Percentiles rank a stretch among this genome's conserved stretches.
phyloP scores from a whole-genome alignment of 2,888 invertebrate genomes.

The Punctoribates punctum region DNA sequence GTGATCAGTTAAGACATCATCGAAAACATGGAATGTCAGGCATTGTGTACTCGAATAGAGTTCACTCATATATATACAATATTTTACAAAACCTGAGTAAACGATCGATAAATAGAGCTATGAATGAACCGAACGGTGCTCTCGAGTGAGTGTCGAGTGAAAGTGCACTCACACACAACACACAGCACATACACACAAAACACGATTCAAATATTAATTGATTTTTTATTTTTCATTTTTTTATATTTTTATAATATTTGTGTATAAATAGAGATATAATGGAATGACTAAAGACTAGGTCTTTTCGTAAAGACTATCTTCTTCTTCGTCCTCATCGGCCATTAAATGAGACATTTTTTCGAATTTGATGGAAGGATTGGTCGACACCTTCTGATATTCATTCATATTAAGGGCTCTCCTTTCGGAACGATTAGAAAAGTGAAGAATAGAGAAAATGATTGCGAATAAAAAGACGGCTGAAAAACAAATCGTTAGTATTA shows the following conservation, averaged over 20 bases:
- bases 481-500: slow-evolving; percentile 43
- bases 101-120: slow-evolving; percentile 12
- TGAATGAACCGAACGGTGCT: slow-evolving; percentile 30
- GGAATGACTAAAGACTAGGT: slow-evolving; percentile 26
- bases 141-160: neutral
- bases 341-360: slow-evolving; percentile 24
- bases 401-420: neutral
- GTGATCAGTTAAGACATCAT: neutral
- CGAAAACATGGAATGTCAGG: slow-evolving; percentile 20
- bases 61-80: slow-evolving; percentile 4
- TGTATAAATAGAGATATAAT: slow-evolving; percentile 10
- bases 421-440: slow-evolving; percentile 30
- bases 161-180: neutral
- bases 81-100: neutral
- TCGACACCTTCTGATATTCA: slow-evolving; percentile 13
- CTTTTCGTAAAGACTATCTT: slow-evolving; percentile 32
- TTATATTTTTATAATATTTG: neutral
- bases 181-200: neutral
- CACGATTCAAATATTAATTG: neutral
- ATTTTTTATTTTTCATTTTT: slow-evolving; percentile 11
- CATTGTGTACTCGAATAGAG: slow-evolving; percentile 16
- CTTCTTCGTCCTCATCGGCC: slow-evolving; percentile 37
- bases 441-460: slow-evolving; percentile 44
- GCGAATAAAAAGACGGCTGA: slow-evolving; percentile 44
- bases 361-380: slow-evolving; percentile 19